Conservation (phyloP, 2,797 vertebrate species). For the Sciurus vulgaris region DNA sequence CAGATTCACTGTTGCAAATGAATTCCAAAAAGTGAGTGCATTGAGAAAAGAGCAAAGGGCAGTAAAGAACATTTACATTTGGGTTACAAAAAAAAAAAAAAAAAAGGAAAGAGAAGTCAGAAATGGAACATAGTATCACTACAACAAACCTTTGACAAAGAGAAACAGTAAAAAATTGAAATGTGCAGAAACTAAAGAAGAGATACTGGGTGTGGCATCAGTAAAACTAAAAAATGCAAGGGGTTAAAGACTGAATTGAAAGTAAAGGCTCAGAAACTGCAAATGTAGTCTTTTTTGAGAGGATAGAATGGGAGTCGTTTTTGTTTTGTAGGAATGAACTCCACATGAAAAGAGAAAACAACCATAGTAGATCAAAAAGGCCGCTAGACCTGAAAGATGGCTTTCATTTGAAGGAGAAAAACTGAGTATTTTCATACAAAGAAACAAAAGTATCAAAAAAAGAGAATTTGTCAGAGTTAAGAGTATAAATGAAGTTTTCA, state of each 20-base stretch:
- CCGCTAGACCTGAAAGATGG: neutral
- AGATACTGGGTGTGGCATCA: neutral
- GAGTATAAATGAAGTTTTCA: neutral
- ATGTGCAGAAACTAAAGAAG: neutral
- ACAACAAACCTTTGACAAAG: neutral
- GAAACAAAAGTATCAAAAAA: neutral
- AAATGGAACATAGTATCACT: neutral
- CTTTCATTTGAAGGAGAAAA: neutral
- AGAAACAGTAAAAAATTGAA: neutral
- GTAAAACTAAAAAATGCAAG: neutral
- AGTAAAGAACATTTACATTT: neutral
- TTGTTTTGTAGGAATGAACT: neutral
- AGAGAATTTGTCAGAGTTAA: neutral
- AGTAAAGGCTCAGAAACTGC: neutral
- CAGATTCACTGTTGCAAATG: neutral
- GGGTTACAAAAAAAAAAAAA: neutral
- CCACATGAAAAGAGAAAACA: constrained; percentile 45
- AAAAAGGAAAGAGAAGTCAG: neutral
- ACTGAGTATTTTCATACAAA: constrained; percentile 20
- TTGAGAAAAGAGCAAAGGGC: neutral
- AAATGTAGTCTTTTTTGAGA: neutral
- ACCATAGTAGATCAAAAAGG: neutral
- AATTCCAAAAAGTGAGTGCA: neutral
- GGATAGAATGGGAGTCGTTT: neutral
- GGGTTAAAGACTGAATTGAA: neutral